Base-by-base conservation (phyloP, 1,140 invertebrate genomes). In the Alviniconcha marisindica region DNA sequence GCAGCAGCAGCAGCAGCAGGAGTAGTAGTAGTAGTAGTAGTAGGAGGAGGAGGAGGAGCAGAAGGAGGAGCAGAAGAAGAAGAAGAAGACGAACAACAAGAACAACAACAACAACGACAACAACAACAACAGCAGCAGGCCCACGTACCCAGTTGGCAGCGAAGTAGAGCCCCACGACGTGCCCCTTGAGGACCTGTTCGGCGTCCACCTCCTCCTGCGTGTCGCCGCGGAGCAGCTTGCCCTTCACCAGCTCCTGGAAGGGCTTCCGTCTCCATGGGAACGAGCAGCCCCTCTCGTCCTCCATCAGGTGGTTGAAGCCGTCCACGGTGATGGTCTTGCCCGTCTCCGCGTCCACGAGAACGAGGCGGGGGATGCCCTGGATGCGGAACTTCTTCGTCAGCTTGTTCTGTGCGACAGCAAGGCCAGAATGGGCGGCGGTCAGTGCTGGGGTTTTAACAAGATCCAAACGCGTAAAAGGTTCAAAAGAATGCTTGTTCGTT, bases 101-200 rank as follows among this genome's bases (percentile, higher is more conserved):
- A n/a, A n/a, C n/a, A n/a, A n/a, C n/a, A n/a, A n/a, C n/a, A n/a
- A n/a, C n/a, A n/a, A n/a, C n/a, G n/a, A n/a, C n/a, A n/a, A n/a
- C n/a, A n/a, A n/a, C n/a, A n/a, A n/a, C n/a, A n/a, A n/a, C n/a
- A n/a, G n/a, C n/a, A n/a, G n/a, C n/a, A n/a, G n/a, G n/a, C n/a
- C 21, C 44, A 33, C 90, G 85, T 86, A 97, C 96, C 96, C 96
- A 97, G 91, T 97, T 95, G 42, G 96, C 96, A 66, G 96, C 96
- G 90, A 97, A 97, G 91, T 97, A 97, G 87, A 97, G 94, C 21
- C 96, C 96, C 88, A 95, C 95, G 77, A 96, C 94, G 84, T 95
- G 95, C 84, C 95, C 94, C 85, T 90, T 91, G 56, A 94, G 84
- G 21, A 87, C 85, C 71, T 87, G 86, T 18, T 88, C 83, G 51